A percentile compares a stretch with the other conserved stretches of the same genome.
Evolutionary conservation across 23 tunicate genomes (phyloP).

Genomic region (Trididemnum nubilum): DNA sequence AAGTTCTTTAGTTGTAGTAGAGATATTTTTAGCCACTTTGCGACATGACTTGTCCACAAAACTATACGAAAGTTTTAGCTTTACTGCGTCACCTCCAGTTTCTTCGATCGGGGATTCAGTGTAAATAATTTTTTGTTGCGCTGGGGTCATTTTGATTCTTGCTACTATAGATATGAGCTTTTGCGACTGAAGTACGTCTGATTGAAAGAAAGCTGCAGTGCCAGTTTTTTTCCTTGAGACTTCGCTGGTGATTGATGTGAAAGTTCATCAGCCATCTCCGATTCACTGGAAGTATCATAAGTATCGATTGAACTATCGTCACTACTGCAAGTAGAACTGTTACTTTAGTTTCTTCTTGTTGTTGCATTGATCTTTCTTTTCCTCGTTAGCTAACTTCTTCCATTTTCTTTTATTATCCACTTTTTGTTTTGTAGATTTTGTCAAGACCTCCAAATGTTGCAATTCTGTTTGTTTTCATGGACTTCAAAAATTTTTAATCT

Average conservation of each 20-base stretch:
- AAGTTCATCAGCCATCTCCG: slow-evolving; percentile 5
- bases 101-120: slow-evolving; percentile 11
- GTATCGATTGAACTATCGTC: too few relatives aligned
- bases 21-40: slow-evolving; percentile 18
- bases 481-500: slow-evolving; percentile 14
- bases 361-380: slow-evolving; percentile 30
- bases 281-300: slow-evolving; percentile 20
- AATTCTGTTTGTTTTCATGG: slow-evolving; percentile 22
- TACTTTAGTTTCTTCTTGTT: slow-evolving; percentile 10
- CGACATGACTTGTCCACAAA: slow-evolving; percentile 27
- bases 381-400: slow-evolving; percentile 9
- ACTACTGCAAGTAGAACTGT: slow-evolving; percentile 8
- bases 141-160: slow-evolving; percentile 26
- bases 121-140: slow-evolving; percentile 15
- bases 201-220: background rate
- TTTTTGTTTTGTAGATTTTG: slow-evolving; percentile 11
- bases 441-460: slow-evolving; percentile 27
- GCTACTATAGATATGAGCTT: slow-evolving; percentile 28
- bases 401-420: background rate
- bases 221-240: slow-evolving; percentile 14
- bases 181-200: slow-evolving; percentile 18
- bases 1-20: slow-evolving; percentile 6
- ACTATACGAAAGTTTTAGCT: slow-evolving; percentile 1
- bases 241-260: slow-evolving; percentile 17
- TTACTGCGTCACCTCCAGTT: slow-evolving; percentile 26